A percentile compares a stretch with the other conserved stretches of the same genome.
These are phyloP conservation scores for Centrocercus urophasianus DNA, from an alignment of 2,113 vertebrate species.

Conservation along the genomic window DNA sequence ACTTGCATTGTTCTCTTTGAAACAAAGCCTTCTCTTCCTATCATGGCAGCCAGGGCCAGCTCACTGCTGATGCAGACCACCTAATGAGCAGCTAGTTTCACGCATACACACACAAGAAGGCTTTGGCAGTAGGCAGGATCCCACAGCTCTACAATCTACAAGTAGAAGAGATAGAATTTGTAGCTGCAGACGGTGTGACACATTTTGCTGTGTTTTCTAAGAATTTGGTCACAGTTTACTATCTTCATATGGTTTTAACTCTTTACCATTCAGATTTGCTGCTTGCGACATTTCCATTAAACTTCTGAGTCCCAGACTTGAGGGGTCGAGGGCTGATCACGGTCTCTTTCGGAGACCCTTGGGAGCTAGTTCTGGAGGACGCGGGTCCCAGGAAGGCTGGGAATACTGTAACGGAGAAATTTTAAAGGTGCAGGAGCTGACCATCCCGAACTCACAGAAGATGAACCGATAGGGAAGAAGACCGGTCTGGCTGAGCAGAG, in stretches of 20 bases:
- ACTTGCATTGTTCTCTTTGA: slow-evolving; percentile 60
- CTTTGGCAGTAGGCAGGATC: slow-evolving; percentile 77
- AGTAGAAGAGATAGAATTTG: slow-evolving; percentile 52
- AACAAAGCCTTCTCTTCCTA: slow-evolving; percentile 79
- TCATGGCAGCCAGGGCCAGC: slow-evolving; percentile 73
- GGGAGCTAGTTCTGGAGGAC: too few species aligned
- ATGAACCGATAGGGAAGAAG: too few species aligned
- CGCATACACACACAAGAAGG: slow-evolving; percentile 86
- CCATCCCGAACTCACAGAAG: too few species aligned
- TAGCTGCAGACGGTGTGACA: not conserved
- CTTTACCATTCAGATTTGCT: slow-evolving; percentile 75
- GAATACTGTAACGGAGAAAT: too few species aligned
- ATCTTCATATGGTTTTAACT: not conserved
- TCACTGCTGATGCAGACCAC: slow-evolving; percentile 78
- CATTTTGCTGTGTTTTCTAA: not conserved
- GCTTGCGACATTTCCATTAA: slow-evolving; percentile 85
- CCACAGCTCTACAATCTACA: slow-evolving; percentile 81
- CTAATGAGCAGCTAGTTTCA: slow-evolving; percentile 86
- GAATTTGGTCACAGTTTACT: not conserved
- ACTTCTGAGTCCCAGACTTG: slow-evolving; percentile 79
- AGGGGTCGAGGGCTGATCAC: slow-evolving; percentile 65
- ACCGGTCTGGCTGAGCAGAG: too few species aligned
- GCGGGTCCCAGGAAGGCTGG: too few species aligned
- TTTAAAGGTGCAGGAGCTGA: too few species aligned
- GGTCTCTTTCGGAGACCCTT: too few species aligned